phyloP scores from a whole-genome alignment of 2,888 invertebrate genomes.

The Mythimna impura region DNA sequence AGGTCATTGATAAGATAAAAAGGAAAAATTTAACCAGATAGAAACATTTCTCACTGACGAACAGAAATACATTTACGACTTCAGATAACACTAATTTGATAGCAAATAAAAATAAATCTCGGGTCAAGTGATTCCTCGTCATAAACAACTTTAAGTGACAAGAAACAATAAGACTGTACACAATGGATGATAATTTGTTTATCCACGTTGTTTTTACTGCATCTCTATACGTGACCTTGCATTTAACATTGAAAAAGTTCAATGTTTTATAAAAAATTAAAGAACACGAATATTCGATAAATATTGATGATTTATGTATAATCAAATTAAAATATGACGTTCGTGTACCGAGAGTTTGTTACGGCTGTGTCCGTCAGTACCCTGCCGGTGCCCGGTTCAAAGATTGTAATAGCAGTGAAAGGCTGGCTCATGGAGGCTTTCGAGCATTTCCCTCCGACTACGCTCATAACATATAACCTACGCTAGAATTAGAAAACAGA shows the following conservation, averaged over 20 bases:
- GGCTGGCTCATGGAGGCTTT: constrained; percentile 47
- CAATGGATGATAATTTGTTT: constrained; percentile 36
- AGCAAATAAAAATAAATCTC: constrained; percentile 26
- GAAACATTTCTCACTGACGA: constrained; percentile 20
- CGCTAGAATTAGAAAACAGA: constrained; percentile 47
- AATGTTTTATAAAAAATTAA: constrained; percentile 25
- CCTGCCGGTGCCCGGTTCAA: constrained; percentile 29
- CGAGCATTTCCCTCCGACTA: constrained; percentile 46
- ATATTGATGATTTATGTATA: constrained; percentile 4
- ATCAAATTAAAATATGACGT: constrained; percentile 21
- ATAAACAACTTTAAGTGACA: constrained; percentile 21
- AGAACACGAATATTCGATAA: neutral
- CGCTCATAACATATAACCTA: constrained; percentile 40
- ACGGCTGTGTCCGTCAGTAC: constrained; percentile 16
- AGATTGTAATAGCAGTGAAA: constrained; percentile 56
- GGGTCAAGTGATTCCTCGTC: constrained; percentile 20
- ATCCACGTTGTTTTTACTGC: constrained; percentile 30
- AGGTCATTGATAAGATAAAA: constrained; percentile 45
- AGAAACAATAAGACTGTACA: constrained; percentile 32
- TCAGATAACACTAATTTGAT: constrained; percentile 44
- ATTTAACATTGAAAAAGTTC: constrained; percentile 37
- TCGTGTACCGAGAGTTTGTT: constrained; percentile 7
- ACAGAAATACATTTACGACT: constrained; percentile 29
- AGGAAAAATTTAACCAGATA: neutral
- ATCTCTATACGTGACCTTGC: constrained; percentile 33